A percentile compares a stretch with the other conserved stretches of the same genome.
Evolutionary conservation across 2,888 invertebrate species (phyloP).

Genomic region (Platynereis dumerilii): DNA sequence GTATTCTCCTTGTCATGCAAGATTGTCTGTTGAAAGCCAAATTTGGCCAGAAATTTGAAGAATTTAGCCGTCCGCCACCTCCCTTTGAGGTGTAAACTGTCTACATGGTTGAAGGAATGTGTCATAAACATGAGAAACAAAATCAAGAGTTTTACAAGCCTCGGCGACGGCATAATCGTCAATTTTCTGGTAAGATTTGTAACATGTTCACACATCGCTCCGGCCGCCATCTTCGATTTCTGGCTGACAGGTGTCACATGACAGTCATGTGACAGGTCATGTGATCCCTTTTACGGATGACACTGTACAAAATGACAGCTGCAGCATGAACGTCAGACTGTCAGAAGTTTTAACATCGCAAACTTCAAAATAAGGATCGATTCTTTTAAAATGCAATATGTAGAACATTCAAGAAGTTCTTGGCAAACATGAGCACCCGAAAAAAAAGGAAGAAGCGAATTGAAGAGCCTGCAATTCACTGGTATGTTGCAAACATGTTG

Average conservation of each 20-base stretch:
- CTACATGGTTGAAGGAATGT: neutral
- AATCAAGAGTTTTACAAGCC: neutral
- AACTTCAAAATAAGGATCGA: too few species aligned
- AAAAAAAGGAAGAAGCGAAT: too few species aligned
- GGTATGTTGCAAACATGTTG: too few species aligned
- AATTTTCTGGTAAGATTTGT: neutral
- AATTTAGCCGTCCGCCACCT: conserved; percentile 67
- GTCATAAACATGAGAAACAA: neutral
- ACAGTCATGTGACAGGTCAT: conserved; percentile 24
- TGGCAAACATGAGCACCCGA: too few species aligned
- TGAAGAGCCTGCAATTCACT: too few species aligned
- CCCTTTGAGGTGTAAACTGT: conserved; percentile 53
- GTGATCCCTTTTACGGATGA: neutral
- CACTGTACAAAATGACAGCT: neutral
- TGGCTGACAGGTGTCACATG: conserved; percentile 11
- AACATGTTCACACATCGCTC: conserved; percentile 6
- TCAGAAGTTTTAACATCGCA: too few species aligned
- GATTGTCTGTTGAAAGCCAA: conserved; percentile 96
- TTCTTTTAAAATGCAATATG: too few species aligned
- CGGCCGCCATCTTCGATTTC: conserved; percentile 20
- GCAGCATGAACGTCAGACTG: neutral
- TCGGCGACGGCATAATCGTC: neutral
- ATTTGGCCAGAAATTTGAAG: conserved; percentile 85
- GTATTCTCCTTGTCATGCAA: conserved; percentile 83
- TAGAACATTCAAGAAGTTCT: too few species aligned